Evolutionary conservation across 64 coral and sea anemone species (phyloP), one percentile per base, ranked within the genome.

Genomic region (Acropora yongei): DNA sequence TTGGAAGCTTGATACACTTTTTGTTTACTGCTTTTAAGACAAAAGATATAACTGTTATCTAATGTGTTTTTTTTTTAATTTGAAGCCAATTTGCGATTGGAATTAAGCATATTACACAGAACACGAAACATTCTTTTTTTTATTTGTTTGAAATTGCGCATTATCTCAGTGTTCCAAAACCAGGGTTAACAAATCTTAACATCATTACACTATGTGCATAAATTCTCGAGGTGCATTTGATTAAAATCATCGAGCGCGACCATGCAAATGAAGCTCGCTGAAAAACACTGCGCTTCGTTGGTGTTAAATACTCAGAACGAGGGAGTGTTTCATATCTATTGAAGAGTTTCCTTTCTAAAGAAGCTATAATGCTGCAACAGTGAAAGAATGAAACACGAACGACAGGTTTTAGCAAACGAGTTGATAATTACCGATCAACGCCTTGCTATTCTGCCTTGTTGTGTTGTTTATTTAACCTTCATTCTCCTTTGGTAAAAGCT

Each of bases 11-110:
- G 14, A 18, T 16, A 45, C 42, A 16, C 43, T 13, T 16, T 7
- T 3, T 3, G 8, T 3, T 5, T 55, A 7, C 51, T 7, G 10
- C 30, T 30, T 30, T 30, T 55, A 55, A 55, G 10, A 55, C 51
- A 55, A 55, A 7, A 2, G 51, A 55, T 55, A 55, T 55, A 42
- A 83, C 47, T 83, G 57, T 41, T 66, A 83, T 83, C 80, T 67
- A n/a, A 40, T 30, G 4, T 20, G 5, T 13, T 11, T 78, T 19
- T 68, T 3, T 12, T 46, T 78, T 78, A 18, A 78, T 7, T 30
- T 6, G 17, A 6, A 84, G 1, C 51, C 10, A 10, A 68, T 84
- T 84, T 84, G 82, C 82, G 49, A 69, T 48, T 69, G 43, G 16
- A 69, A 84, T 49, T 8, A 19, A 84, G 13, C 16, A 14, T 16